Percentiles rank a stretch among this genome's conserved stretches.
Evolutionary conservation across 1,140 invertebrate species (phyloP).

Genomic region (Tetramorium simillimum): DNA sequence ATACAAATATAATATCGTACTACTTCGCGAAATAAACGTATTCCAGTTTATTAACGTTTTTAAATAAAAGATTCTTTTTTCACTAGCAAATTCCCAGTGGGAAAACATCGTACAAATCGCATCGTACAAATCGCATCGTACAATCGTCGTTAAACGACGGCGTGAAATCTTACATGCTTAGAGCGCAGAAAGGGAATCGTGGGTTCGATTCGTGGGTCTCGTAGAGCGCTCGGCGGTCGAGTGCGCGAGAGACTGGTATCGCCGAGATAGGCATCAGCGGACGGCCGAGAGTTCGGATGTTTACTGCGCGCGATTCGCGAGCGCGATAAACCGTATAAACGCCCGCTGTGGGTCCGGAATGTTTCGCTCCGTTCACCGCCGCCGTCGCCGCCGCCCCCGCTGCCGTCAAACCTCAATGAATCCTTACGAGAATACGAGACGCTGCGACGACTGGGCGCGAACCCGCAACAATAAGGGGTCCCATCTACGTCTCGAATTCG

Average conservation of each 20-base stretch:
- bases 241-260: neutral
- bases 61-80: neutral
- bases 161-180: neutral
- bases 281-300: constrained; percentile 50
- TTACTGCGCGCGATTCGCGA: constrained; percentile 61
- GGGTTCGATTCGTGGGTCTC: neutral
- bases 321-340: constrained; percentile 57
- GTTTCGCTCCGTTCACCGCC: neutral
- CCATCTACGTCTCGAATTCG: neutral
- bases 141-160: neutral
- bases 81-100: neutral
- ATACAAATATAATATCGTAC: neutral
- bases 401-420: constrained; percentile 60
- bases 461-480: constrained; percentile 38
- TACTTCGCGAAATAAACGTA: no score
- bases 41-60: neutral
- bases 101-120: neutral
- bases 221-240: neutral
- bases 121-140: neutral
- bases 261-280: constrained; percentile 26
- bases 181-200: neutral
- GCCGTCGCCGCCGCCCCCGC: neutral
- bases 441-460: neutral
- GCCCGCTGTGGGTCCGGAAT: constrained; percentile 51
- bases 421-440: constrained; percentile 34